These are phyloP conservation scores for Leptocoma aspasia DNA, from an alignment of 2,113 vertebrate genomes.

Conservation along the genomic window DNA sequence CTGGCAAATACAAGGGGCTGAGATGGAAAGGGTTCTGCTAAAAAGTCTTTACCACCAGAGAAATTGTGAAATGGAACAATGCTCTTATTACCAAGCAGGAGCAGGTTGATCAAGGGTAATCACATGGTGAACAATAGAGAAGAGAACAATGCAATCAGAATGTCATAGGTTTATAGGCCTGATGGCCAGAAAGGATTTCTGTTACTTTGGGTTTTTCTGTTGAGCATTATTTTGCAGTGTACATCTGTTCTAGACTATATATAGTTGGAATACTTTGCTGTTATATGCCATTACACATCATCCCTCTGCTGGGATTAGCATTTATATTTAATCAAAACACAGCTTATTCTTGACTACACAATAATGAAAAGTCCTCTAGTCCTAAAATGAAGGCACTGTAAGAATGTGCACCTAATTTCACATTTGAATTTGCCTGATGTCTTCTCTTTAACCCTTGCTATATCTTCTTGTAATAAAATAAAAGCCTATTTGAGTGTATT, in stretches of 20 bases:
- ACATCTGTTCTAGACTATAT: not conserved
- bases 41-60: not conserved
- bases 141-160: not conserved
- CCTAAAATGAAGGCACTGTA: not conserved
- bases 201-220: not conserved
- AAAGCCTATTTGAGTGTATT: not conserved
- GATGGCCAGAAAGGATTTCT: not conserved
- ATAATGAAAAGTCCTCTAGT: not conserved
- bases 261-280: not conserved
- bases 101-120: not conserved
- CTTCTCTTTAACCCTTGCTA: not conserved
- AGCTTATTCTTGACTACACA: not conserved
- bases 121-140: not conserved
- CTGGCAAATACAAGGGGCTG: not conserved
- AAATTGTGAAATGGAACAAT: not conserved
- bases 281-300: not conserved
- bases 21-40: not conserved
- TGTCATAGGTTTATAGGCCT: not conserved
- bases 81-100: not conserved
- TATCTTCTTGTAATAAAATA: not conserved
- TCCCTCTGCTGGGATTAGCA: not conserved
- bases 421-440: not conserved
- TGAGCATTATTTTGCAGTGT: not conserved
- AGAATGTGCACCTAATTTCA: not conserved
- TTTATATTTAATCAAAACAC: not conserved